Evolutionary conservation across 2,888 invertebrate species (phyloP).

Genomic region (Parapristionchus giblindavisi): DNA sequence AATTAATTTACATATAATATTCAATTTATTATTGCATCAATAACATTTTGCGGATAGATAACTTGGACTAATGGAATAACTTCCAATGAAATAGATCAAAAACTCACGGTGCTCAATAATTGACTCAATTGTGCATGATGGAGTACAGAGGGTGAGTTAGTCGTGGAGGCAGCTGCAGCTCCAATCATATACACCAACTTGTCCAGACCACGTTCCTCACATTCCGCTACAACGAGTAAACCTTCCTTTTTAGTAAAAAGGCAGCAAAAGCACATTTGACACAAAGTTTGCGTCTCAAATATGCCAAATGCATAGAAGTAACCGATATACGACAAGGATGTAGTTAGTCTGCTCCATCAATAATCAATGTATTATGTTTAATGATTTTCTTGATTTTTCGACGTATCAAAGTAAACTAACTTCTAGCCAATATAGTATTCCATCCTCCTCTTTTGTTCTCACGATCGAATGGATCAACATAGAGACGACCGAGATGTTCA

Average conservation of each 20-base stretch:
- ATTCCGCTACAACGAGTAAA: conserved; percentile 51
- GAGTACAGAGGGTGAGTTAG: conserved; percentile 52
- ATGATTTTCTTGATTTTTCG: background rate
- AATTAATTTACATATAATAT: too few species aligned
- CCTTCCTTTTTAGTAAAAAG: background rate
- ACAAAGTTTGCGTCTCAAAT: background rate
- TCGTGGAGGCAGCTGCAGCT: conserved; percentile 57
- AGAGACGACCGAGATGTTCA: conserved; percentile 59
- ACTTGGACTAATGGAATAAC: too few species aligned
- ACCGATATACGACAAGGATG: background rate
- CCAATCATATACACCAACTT: conserved; percentile 67
- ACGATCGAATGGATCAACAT: conserved; percentile 67
- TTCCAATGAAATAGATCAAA: too few species aligned
- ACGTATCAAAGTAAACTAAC: conserved; percentile 42
- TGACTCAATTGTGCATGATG: conserved; percentile 63
- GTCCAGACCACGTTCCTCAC: conserved; percentile 59
- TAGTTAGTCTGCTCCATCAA: too few species aligned
- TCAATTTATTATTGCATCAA: too few species aligned
- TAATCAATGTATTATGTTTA: too few species aligned
- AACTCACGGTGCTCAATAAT: conserved; percentile 46
- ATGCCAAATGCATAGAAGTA: background rate
- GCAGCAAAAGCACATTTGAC: background rate
- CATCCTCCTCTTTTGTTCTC: conserved; percentile 62
- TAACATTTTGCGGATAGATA: too few species aligned
- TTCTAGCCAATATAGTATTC: conserved; percentile 63